These are phyloP conservation scores for Drosophila sordidapex DNA, from an alignment of 2,888 invertebrate genomes.

Conservation along the genomic window DNA sequence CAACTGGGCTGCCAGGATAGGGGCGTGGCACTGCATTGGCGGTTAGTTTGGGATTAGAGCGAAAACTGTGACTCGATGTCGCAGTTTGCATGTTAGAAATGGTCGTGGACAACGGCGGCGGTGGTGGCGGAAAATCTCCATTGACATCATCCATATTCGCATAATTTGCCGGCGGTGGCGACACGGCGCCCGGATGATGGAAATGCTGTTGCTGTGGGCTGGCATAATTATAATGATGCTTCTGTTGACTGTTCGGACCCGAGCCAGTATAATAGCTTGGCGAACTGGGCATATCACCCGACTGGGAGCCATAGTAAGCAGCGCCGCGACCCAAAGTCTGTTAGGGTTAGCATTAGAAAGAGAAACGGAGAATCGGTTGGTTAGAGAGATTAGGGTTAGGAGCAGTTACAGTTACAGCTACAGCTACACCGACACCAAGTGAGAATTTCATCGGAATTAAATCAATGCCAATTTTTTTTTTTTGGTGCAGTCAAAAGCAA, in stretches of 20 bases:
- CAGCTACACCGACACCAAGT: conserved; percentile 56
- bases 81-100: conserved; percentile 83
- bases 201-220: conserved; percentile 83
- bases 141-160: conserved; percentile 72
- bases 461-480: conserved; percentile 60
- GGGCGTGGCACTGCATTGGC: conserved; percentile 85
- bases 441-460: conserved; percentile 43
- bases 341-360: conserved; percentile 68
- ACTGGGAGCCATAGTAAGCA: conserved; percentile 66
- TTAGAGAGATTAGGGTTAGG: conserved; percentile 63
- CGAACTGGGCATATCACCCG: conserved; percentile 81
- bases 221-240: conserved; percentile 80
- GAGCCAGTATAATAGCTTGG: conserved; percentile 77
- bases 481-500: conserved; percentile 37
- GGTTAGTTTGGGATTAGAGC: conserved; percentile 85
- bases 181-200: conserved; percentile 84
- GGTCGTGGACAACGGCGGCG: conserved; percentile 84
- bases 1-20: conserved; percentile 82
- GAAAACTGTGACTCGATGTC: conserved; percentile 80
- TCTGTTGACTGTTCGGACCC: conserved; percentile 75
- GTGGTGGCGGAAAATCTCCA: conserved; percentile 82
- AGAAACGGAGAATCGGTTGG: conserved; percentile 57
- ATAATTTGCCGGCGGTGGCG: conserved; percentile 80
- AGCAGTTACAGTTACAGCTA: conserved; percentile 13
- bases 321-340: conserved; percentile 83